A percentile compares a stretch with the other conserved stretches of the same genome.
Conservation (phyloP, 2,113 vertebrate genomes). For the Rostratula benghalensis region DNA sequence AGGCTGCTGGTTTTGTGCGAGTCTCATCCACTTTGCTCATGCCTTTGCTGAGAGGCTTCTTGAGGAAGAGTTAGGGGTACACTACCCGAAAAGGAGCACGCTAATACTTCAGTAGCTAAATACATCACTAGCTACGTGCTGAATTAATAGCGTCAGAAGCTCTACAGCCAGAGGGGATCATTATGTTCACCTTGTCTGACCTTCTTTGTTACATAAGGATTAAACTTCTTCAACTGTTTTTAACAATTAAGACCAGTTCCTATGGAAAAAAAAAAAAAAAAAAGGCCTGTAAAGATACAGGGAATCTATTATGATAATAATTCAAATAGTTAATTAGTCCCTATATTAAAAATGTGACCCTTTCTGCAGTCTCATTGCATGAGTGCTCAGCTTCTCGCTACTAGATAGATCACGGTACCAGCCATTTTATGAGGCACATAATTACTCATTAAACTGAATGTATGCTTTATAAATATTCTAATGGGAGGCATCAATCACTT, state of each 20-base stretch:
- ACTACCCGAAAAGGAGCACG: background rate
- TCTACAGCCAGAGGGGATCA: background rate
- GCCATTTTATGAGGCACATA: background rate
- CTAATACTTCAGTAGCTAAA: background rate
- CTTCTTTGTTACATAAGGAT: background rate
- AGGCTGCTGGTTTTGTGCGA: background rate
- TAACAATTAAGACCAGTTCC: background rate
- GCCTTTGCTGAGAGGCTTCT: background rate
- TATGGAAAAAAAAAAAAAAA: background rate
- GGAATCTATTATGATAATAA: background rate
- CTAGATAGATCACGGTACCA: background rate
- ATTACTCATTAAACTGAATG: conserved; percentile 16
- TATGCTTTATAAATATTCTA: conserved; percentile 17
- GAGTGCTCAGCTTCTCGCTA: background rate
- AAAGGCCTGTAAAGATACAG: background rate
- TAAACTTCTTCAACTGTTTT: background rate
- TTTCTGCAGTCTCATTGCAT: background rate
- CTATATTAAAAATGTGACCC: background rate
- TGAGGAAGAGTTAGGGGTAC: background rate
- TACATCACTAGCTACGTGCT: background rate
- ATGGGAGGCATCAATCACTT: background rate
- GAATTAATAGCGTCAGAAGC: background rate
- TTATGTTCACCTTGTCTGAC: conserved; percentile 32
- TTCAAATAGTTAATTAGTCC: background rate
- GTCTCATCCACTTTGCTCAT: background rate